Evolutionary conservation across 2,113 vertebrate genomes (phyloP).

Genomic region (Scortum barcoo): DNA sequence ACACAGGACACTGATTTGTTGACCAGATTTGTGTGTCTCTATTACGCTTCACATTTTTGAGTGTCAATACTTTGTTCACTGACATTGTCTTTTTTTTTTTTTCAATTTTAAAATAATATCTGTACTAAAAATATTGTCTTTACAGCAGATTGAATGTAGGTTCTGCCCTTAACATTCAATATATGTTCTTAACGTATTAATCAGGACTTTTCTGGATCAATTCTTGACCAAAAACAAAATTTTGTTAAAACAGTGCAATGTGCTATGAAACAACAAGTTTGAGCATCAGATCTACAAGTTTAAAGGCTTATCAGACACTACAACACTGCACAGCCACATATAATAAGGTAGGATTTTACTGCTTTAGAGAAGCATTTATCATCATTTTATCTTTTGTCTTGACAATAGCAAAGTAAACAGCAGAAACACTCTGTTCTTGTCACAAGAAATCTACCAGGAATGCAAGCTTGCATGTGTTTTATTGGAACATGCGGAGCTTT

Average conservation of each 20-base stretch:
- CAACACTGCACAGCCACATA: neutral
- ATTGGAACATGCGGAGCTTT: neutral
- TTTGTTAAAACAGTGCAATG: no score
- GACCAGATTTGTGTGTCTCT: neutral
- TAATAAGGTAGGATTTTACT: neutral
- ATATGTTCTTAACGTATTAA: neutral
- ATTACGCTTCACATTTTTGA: neutral
- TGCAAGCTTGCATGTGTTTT: neutral
- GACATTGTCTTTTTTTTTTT: neutral
- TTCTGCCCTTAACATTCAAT: conserved; percentile 9
- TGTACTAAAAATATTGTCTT: neutral
- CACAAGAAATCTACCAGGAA: neutral
- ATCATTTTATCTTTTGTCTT: neutral
- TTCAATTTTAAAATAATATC: no score
- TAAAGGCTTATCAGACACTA: neutral
- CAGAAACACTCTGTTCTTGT: neutral
- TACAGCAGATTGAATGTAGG: neutral
- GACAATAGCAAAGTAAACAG: neutral
- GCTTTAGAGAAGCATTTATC: neutral
- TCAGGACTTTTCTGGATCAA: neutral
- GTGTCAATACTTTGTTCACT: neutral
- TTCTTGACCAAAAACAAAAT: neutral
- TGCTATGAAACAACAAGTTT: neutral
- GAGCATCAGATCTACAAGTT: neutral
- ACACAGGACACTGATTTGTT: conserved; percentile 33